Evolutionary conservation across 92 coral and sea anemone genomes (phyloP), one percentile per base, ranked within the genome.

Genomic region (Zoanthus sansibaricus): DNA sequence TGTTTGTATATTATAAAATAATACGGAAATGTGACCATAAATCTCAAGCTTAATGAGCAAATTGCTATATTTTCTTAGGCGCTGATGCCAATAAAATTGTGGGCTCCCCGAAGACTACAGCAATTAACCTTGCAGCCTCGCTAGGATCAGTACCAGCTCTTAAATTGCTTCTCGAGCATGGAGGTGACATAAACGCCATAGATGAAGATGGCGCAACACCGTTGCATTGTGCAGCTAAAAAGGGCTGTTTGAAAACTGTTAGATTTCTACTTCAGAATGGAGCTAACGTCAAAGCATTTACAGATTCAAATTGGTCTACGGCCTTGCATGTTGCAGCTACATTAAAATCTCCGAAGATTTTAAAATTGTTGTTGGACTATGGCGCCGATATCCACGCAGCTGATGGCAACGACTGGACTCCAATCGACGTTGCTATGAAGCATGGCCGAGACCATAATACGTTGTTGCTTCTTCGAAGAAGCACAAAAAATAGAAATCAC

Each of bases 131-230:
- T 64, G 85, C 85, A 49, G 85, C 75, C 46, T 42, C 56, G 15
- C 3, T 45, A 52, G 85, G 71, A 8, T 12, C 25, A 2, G 47
- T 45, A 18, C 74, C 46, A 44, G 17, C 61, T 18, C 85, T 80
- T 16, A 20, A 45, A 46, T 21, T 80, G 6, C 62, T 80, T 46
- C 47, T 80, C 18, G 11, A 64, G 46, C 14, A 66, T 49, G 85
- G 85, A 46, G 85, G 85, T 14, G 85, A 80, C 42, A 75, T 80
- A n/a, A 80, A 80, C 46, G 85, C 75, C 25, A 80, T 80, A 46
- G 85, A 80, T 48, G 74, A 80, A 66, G 59, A 64, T 46, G 85
- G 85, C 15, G 85, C 85, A 37, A 66, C 85, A n/a, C 85, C 85
- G 10, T 21, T 80, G 20, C 85, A 80, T 21, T 80, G 61, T 42